phyloP scores from a whole-genome alignment of 2,888 invertebrate genomes.

The Baccha elongata region DNA sequence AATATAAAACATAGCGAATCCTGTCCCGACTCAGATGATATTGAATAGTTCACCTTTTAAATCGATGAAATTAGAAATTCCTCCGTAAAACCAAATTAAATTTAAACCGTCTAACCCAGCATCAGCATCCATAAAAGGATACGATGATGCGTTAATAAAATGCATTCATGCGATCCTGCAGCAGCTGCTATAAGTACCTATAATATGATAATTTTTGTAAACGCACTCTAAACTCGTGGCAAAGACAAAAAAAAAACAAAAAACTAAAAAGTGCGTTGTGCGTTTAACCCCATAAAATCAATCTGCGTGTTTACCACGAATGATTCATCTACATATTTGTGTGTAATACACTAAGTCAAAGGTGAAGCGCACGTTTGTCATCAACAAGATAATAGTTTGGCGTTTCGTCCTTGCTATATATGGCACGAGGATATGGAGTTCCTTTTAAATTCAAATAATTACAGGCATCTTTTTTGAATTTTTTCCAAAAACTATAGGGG shows the following conservation, averaged over 20 bases:
- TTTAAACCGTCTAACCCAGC: conserved; percentile 6
- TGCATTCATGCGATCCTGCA: conserved; percentile 32
- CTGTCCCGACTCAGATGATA: not conserved
- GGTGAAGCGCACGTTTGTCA: conserved; percentile 67
- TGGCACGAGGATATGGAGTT: conserved; percentile 65
- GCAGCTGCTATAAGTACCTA: conserved; percentile 59
- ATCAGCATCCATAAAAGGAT: not conserved
- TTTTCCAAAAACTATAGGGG: conserved; percentile 49
- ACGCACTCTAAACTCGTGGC: conserved; percentile 70
- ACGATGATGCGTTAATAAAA: conserved; percentile 14
- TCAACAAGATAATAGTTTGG: conserved; percentile 31
- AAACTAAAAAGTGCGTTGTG: conserved; percentile 44
- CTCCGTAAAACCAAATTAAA: conserved; percentile 32
- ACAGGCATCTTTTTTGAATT: conserved; percentile 32
- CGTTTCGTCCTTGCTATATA: conserved; percentile 6
- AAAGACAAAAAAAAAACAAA: not conserved
- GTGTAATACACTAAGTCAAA: conserved; percentile 46
- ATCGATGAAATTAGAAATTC: conserved; percentile 14
- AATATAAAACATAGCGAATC: not conserved
- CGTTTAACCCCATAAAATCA: conserved; percentile 62
- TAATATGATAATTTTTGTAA: conserved; percentile 64
- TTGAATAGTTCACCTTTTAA: too few species aligned
- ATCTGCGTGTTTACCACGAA: conserved; percentile 60
- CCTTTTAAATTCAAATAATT: conserved; percentile 22
- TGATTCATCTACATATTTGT: conserved; percentile 30